A percentile compares a stretch with the other conserved stretches of the same genome.
phyloP scores from a whole-genome alignment of 2,113 vertebrate genomes.

The Ageneiosus marmoratus region DNA sequence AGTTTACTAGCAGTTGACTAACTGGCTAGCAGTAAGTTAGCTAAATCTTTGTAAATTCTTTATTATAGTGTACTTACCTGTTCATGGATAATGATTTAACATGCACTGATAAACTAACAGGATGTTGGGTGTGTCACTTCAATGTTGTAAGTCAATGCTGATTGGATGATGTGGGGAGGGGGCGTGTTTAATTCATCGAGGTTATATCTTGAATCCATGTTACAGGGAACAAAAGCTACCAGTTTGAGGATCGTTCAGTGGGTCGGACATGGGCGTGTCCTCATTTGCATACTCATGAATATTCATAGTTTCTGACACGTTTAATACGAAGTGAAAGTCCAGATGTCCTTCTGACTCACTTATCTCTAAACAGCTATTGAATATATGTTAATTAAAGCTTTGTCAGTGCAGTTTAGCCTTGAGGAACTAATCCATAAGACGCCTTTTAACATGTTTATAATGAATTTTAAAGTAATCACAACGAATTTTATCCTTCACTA shows the following conservation, averaged over 20 bases:
- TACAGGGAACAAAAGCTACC: background rate
- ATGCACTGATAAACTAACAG: background rate
- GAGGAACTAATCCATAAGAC: no score
- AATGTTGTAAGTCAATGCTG: background rate
- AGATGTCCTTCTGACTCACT: background rate
- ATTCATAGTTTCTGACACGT: background rate
- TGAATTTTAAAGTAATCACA: no score
- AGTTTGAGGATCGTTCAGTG: no score
- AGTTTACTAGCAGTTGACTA: background rate
- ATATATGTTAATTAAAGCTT: no score
- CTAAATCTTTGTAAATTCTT: no score
- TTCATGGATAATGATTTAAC: background rate
- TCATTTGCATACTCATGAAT: background rate
- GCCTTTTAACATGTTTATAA: no score
- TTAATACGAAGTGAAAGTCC: background rate
- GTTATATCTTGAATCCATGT: no score
- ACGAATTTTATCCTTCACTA: no score
- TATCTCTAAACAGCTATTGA: background rate
- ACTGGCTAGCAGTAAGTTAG: background rate
- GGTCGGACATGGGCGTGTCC: background rate
- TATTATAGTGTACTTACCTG: no score
- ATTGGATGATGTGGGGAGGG: background rate
- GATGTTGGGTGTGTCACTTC: no score
- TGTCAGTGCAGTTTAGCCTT: background rate
- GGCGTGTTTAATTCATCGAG: background rate